These are phyloP conservation scores for Takifugu rubripes DNA, from an alignment of 2,797 vertebrate species.

Conservation along the genomic window DNA sequence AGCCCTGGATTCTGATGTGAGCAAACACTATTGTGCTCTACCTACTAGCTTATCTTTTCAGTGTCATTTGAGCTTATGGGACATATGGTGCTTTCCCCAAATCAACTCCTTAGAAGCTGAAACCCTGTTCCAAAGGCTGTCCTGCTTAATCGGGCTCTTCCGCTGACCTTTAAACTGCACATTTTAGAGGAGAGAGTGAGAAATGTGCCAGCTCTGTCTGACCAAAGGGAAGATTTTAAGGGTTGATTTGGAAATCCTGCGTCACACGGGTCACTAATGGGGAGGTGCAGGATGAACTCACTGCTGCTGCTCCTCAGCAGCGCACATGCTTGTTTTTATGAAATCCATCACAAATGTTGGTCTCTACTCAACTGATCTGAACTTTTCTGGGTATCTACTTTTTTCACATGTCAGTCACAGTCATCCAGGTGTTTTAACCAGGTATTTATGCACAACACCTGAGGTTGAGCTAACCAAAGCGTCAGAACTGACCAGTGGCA, in stretches of 20 bases:
- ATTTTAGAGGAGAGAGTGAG: neutral
- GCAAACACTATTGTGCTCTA: slow-evolving; percentile 36
- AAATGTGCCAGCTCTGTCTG: neutral
- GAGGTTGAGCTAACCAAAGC: too few species aligned
- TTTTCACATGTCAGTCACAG: too few species aligned
- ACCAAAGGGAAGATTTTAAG: slow-evolving; percentile 33
- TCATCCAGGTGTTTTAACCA: too few species aligned
- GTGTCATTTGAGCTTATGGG: slow-evolving; percentile 1
- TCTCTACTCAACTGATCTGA: neutral
- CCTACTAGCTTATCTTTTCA: too few species aligned
- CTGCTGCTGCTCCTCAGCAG: slow-evolving; percentile 2
- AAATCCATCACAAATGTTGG: slow-evolving; percentile 23
- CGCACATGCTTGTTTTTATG: too few species aligned
- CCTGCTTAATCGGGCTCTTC: slow-evolving; percentile 5
- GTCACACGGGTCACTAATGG: slow-evolving; percentile 21
- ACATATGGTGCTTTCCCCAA: slow-evolving; percentile 36
- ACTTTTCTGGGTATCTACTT: slow-evolving; percentile 6
- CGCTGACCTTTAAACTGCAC: neutral
- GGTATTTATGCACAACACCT: too few species aligned
- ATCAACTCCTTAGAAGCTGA: slow-evolving; percentile 53
- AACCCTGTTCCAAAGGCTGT: slow-evolving; percentile 6
- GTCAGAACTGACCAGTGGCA: too few species aligned
- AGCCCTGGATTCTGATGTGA: slow-evolving; percentile 60
- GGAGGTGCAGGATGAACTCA: slow-evolving; percentile 29
- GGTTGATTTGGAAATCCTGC: slow-evolving; percentile 54